These are phyloP conservation scores for Oligia fasciuncula DNA, from an alignment of 2,888 invertebrate genomes.

Conservation along the genomic window DNA sequence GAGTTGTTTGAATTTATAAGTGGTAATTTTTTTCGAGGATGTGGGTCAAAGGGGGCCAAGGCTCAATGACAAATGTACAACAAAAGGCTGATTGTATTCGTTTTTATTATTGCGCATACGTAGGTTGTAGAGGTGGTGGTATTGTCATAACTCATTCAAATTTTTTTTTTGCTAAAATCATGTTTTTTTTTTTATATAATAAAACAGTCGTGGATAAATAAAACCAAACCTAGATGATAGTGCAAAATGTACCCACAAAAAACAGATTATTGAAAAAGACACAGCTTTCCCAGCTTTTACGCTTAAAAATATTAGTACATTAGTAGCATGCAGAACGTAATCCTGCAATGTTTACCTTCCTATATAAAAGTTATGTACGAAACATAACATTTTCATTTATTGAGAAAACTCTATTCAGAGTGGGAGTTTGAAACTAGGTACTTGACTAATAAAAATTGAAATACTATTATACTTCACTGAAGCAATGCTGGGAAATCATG, in stretches of 20 bases:
- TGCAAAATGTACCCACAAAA: neutral
- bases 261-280: neutral
- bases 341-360: neutral
- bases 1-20: slow-evolving; percentile 30
- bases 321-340: neutral
- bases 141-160: neutral
- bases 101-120: neutral
- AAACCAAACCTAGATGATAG: neutral
- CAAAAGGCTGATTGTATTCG: slow-evolving; percentile 18
- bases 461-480: neutral
- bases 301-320: too few relatives aligned
- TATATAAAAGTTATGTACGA: too few relatives aligned
- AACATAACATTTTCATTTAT: slow-evolving; percentile 13
- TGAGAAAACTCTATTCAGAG: neutral
- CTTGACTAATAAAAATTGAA: neutral
- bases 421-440: slow-evolving; percentile 9
- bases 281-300: neutral
- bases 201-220: too few relatives aligned
- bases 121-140: neutral
- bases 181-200: neutral
- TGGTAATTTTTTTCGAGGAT: slow-evolving; percentile 17
- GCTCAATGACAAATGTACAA: slow-evolving; percentile 16
- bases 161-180: neutral
- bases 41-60: slow-evolving; percentile 16
- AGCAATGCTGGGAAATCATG: neutral